phyloP scores from a whole-genome alignment of 2,113 vertebrate species.

The Mixornis gularis region DNA sequence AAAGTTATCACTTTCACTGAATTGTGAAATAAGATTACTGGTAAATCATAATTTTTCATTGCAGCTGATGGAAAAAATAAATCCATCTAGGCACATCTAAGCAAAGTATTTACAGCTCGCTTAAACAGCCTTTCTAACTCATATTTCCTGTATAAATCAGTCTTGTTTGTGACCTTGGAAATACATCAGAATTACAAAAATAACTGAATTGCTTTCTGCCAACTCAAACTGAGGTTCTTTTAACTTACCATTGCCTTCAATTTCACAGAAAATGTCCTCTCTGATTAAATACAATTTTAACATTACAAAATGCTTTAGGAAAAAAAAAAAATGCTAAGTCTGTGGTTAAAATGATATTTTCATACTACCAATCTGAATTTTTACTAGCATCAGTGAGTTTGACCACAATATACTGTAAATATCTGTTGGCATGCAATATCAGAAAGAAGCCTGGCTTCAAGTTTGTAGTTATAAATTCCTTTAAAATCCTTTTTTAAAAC shows the following conservation, averaged over 20 bases:
- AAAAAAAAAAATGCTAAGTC: not conserved
- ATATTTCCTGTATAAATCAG: conserved; percentile 29
- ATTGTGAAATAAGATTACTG: conserved; percentile 10
- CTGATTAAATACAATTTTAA: not conserved
- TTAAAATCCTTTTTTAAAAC: not conserved
- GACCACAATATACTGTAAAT: not conserved
- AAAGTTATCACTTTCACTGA: conserved; percentile 7
- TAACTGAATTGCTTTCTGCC: conserved; percentile 33
- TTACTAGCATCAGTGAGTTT: not conserved
- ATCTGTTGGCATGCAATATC: not conserved
- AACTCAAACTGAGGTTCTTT: conserved; percentile 11
- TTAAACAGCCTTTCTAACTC: conserved; percentile 23
- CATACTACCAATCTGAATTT: not conserved
- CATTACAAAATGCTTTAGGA: not conserved
- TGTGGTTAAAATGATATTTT: not conserved
- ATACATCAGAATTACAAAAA: conserved; percentile 4
- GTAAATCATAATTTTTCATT: conserved; percentile 26
- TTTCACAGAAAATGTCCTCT: not conserved
- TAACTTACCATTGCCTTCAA: conserved; percentile 13
- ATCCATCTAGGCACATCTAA: conserved; percentile 27
- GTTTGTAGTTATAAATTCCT: not conserved
- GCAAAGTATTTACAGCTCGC: conserved; percentile 8
- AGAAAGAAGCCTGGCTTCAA: not conserved
- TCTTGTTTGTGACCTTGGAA: conserved; percentile 39
- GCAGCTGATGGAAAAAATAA: conserved; percentile 37